Evolutionary conservation across 2,797 vertebrate genomes (phyloP).

Genomic region (Protosalanx chinensis): DNA sequence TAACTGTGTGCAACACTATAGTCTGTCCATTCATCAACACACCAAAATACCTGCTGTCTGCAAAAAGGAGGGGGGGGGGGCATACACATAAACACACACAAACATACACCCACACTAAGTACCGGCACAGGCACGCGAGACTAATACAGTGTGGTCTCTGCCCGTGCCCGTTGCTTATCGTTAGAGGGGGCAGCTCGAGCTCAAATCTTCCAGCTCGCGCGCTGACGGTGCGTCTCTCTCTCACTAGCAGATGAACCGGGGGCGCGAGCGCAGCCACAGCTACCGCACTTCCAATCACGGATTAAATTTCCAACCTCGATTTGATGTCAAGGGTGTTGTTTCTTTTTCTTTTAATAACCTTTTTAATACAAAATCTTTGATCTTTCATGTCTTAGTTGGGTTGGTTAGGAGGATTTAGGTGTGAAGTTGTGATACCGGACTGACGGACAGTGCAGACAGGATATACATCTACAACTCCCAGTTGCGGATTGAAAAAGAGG

Average conservation of each 20-base stretch:
- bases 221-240: background rate
- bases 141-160: too few relatives aligned
- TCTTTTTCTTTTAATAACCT: background rate
- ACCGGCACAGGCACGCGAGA: background rate
- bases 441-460: background rate
- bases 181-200: background rate
- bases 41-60: too few relatives aligned
- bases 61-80: background rate
- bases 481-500: background rate
- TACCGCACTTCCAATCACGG: too few relatives aligned
- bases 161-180: background rate
- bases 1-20: too few relatives aligned
- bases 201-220: background rate
- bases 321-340: background rate
- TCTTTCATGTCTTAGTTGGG: too few relatives aligned
- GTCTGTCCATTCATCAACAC: too few relatives aligned
- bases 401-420: background rate
- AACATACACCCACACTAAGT: conserved; percentile 3
- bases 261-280: background rate
- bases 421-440: background rate
- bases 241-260: background rate
- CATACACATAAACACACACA: conserved; percentile 13
- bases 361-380: background rate
- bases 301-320: background rate
- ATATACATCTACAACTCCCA: background rate